Percentiles rank a stretch among this genome's conserved stretches.
These are phyloP conservation scores for Maniola hyperantus DNA, from an alignment of 2,888 invertebrate species.

Conservation along the genomic window DNA sequence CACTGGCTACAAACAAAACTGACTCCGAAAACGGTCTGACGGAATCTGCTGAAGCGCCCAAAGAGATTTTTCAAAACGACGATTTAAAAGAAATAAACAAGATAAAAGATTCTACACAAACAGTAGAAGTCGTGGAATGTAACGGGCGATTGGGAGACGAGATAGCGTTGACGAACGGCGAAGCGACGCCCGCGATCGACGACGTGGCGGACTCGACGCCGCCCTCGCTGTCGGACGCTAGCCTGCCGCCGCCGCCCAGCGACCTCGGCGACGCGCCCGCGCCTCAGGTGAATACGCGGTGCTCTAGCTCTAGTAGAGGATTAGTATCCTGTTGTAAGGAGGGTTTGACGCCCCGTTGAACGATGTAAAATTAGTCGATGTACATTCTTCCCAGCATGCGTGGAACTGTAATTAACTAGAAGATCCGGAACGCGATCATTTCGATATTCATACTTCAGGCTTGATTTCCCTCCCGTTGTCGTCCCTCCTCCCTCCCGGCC, in stretches of 20 bases:
- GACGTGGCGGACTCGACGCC: slow-evolving; percentile 23
- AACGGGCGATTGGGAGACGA: slow-evolving; percentile 22
- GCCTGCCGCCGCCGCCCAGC: slow-evolving; percentile 51
- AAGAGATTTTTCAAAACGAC: slow-evolving; percentile 2
- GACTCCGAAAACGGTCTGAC: slow-evolving; percentile 11
- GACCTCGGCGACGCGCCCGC: slow-evolving; percentile 42
- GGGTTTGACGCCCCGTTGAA: slow-evolving; percentile 64
- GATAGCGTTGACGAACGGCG: slow-evolving; percentile 31
- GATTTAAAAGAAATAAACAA: slow-evolving; percentile 14
- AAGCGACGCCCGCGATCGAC: slow-evolving; percentile 20
- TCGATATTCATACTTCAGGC: slow-evolving; percentile 46
- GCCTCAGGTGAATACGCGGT: slow-evolving; percentile 76
- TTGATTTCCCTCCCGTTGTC: slow-evolving; percentile 40
- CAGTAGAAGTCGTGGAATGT: slow-evolving; percentile 17
- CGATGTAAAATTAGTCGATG: slow-evolving; percentile 69
- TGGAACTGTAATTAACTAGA: slow-evolving; percentile 67
- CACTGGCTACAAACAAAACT: neutral
- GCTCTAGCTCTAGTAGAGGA: slow-evolving; percentile 74
- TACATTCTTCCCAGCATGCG: slow-evolving; percentile 73
- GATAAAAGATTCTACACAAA: slow-evolving; percentile 13
- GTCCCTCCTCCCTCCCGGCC: slow-evolving; percentile 48
- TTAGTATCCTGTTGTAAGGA: slow-evolving; percentile 66
- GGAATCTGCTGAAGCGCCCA: neutral
- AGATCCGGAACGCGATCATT: slow-evolving; percentile 59
- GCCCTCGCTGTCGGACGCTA: slow-evolving; percentile 20